Conservation (phyloP, 2,888 invertebrate species). For the Agrilus cyanescens region DNA sequence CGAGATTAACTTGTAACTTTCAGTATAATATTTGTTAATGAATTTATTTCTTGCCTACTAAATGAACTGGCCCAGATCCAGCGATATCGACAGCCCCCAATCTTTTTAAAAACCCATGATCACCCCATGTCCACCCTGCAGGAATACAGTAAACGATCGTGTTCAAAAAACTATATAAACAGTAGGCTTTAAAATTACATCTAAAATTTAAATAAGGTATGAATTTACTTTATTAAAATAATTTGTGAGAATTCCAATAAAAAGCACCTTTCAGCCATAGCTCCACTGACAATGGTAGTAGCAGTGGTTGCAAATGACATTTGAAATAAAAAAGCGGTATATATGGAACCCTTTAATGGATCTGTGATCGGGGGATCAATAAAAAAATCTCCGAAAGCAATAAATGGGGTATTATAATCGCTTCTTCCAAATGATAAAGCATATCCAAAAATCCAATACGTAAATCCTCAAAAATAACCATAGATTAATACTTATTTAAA, state of each 20-base stretch:
- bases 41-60: constrained; percentile 48
- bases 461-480: constrained; percentile 44
- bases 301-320: constrained; percentile 82
- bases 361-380: constrained; percentile 64
- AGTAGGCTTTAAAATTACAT: constrained; percentile 84
- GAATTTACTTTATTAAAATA: not conserved
- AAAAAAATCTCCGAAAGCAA: constrained; percentile 74
- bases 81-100: constrained; percentile 87
- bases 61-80: constrained; percentile 82
- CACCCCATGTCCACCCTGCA: constrained; percentile 88
- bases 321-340: constrained; percentile 83
- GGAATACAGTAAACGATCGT: constrained; percentile 86
- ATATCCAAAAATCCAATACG: constrained; percentile 92
- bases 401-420: constrained; percentile 61
- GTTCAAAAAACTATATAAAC: constrained; percentile 78
- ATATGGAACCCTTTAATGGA: constrained; percentile 70
- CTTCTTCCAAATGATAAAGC: constrained; percentile 79
- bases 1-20: too few species aligned
- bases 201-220: constrained; percentile 35
- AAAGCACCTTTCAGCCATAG: constrained; percentile 82
- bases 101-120: constrained; percentile 72
- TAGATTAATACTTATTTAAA: too few species aligned
- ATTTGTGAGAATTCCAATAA: too few species aligned
- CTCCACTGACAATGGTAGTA: constrained; percentile 86
- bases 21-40: not conserved